These are phyloP conservation scores for Lepidurus apus DNA, from an alignment of 1,140 invertebrate species.

Conservation along the genomic window DNA sequence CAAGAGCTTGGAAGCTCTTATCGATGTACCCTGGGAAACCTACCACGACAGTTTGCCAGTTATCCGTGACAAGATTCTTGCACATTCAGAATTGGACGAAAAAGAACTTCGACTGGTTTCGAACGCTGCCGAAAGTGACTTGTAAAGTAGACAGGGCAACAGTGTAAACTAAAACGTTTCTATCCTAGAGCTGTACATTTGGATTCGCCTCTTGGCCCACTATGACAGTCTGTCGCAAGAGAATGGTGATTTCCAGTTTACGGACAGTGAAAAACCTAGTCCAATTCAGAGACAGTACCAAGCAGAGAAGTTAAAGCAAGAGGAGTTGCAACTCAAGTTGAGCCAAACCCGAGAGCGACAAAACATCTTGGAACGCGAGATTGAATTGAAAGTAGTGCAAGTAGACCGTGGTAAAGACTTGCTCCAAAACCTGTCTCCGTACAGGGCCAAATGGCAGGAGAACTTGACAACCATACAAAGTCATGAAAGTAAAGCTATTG, in stretches of 20 bases:
- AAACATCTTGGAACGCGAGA: neutral
- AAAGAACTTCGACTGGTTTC: neutral
- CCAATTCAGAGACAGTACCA: neutral
- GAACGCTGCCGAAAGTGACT: neutral
- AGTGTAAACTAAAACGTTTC: too few relatives aligned
- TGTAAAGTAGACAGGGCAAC: too few relatives aligned
- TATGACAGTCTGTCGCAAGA: neutral
- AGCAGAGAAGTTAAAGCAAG: neutral
- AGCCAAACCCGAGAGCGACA: neutral
- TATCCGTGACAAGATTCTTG: neutral
- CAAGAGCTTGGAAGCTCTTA: neutral
- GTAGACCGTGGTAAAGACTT: conserved; percentile 32
- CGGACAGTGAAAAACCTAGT: neutral
- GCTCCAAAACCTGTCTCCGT: conserved; percentile 20
- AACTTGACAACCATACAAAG: neutral
- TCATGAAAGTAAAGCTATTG: neutral
- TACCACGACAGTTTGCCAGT: neutral
- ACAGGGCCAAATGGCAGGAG: conserved; percentile 6
- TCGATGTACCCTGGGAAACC: neutral
- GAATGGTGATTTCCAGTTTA: neutral
- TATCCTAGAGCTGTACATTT: neutral
- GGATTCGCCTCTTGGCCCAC: neutral
- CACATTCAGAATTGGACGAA: neutral
- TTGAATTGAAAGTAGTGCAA: neutral
- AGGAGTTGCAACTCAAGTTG: neutral